These are phyloP conservation scores for Hypomecis punctinalis DNA, from an alignment of 2,888 invertebrate species.

Conservation along the genomic window DNA sequence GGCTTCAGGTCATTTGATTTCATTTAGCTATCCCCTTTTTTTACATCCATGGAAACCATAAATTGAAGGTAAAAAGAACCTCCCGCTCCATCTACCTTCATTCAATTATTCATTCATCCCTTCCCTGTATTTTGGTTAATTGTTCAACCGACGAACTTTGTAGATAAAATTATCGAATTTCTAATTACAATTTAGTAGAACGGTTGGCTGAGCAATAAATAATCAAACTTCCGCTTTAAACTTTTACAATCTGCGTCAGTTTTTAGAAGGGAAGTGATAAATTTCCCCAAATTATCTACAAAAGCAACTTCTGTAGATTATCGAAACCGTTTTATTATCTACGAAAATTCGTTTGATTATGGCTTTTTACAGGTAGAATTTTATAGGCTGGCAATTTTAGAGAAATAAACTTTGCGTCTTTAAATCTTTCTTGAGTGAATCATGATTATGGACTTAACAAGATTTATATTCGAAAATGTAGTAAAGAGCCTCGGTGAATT, in stretches of 20 bases:
- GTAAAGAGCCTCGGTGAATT: too few species aligned
- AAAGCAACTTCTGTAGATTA: slow-evolving; percentile 8
- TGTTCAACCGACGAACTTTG: slow-evolving; percentile 15
- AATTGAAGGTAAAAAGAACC: too few species aligned
- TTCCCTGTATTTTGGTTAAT: background rate
- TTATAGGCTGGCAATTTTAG: background rate
- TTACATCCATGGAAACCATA: too few species aligned
- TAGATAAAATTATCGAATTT: slow-evolving; percentile 22
- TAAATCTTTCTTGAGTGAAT: too few species aligned
- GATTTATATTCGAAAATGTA: too few species aligned
- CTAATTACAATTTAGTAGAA: slow-evolving; percentile 19
- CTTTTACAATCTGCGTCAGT: slow-evolving; percentile 29
- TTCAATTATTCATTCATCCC: background rate
- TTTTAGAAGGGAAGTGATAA: slow-evolving; percentile 31
- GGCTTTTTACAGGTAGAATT: background rate
- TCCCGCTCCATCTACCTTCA: background rate
- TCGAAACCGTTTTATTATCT: slow-evolving; percentile 7
- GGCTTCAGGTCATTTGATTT: too few species aligned
- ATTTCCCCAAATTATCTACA: slow-evolving; percentile 23
- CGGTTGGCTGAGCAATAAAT: slow-evolving; percentile 23
- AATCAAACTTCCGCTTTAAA: slow-evolving; percentile 23
- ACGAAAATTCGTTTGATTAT: slow-evolving; percentile 9
- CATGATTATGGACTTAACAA: too few species aligned
- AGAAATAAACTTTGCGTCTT: background rate
- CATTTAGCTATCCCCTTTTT: too few species aligned